Base-by-base conservation (phyloP, 2,797 vertebrate species). In the Streptopelia turtur region DNA sequence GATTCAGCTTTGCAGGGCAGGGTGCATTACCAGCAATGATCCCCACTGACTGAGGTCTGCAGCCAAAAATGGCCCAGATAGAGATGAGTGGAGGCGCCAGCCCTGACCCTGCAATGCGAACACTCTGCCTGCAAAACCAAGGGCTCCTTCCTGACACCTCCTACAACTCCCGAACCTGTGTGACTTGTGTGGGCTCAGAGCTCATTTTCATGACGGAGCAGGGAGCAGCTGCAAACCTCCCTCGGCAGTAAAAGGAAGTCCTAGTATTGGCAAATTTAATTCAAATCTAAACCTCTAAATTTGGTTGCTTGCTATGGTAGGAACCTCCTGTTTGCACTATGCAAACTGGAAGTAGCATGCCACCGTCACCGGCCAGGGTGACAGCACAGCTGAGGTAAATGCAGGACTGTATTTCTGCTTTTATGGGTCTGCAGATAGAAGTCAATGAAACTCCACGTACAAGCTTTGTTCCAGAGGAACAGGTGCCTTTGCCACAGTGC, bases 211-310 rank as follows among this genome's bases (percentile, higher is more conserved):
- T 99, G 98, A 25, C 7, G 25, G 96, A 97, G 96, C 97, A 98
- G 98, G 97, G 97, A 98, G 97, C 98, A 98, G 98, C 98, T 98
- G 97, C 97, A 97, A 98, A 95, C 96, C 97, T 98, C 77, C 96
- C 90, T 93, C 56, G 53, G 97, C 94, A 96, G 94, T 94, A 98
- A 95, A 98, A 98, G 99, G 98, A 99, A 99, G 98, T 99, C 98
- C 98, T 97, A 20, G 98, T 91, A 77, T 96, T 98, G 98, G 98
- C 99, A 99, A 99, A 99, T 99, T 97, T 98, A 98, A 99, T 99
- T 99, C 99, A 99, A 99, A 99, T 99, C 95, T 68, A 98, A 97
- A 97, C 99, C 99, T 98, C 98, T 98, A 96, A 98, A 99, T 99
- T 99, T 99, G 99, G 97, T 98, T 99, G 98, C 96, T 93, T 97